Evolutionary conservation across 2,113 vertebrate species (phyloP), one percentile per base, ranked within the genome.

Genomic region (Illadopsis cleaveri): DNA sequence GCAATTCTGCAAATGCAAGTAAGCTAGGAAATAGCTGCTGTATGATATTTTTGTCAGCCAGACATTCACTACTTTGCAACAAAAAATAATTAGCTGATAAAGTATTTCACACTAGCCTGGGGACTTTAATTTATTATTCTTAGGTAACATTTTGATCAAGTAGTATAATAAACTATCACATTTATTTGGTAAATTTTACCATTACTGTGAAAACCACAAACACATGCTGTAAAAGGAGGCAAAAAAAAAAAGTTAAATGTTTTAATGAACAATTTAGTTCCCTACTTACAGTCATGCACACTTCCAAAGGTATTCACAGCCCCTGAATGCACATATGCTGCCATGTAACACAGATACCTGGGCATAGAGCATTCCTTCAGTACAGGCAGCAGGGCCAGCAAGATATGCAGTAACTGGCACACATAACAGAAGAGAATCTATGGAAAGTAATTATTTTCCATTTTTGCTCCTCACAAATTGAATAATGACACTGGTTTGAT

Each of bases 401-500:
- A 48, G 58, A 87, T 68, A 57, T 0, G 0, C 44, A 65, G 56
- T 48, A 93, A 78, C 50, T 60, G 71, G 64, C 76, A 94, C 2
- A 3, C 13, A 2, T 9, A 81, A 66, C 31, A 60, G 24, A 68
- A 81, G 20, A 71, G 24, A 95, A 84, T 22, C 47, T 28, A 66
- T 9, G 31, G 42, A 78, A 93, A 84, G 45, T 18, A 61, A 66
- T 70, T 57, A 33, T 85, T 89, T 93, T 91, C 42, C 48, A 40
- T 86, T 61, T 84, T 53, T 83, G 27, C 44, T 72, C 35, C 53
- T 45, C 38, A 23, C 22, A 81, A 89, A 60, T 51, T 87, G 62
- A 93, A 65, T 77, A 82, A 93, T 31, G 62, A 83, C 61, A 77
- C 37, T 89, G 30, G 56, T 81, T 95, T 93, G 82, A 95, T 86